Percentiles rank a stretch among this genome's conserved stretches.
Conservation (phyloP, 2,113 vertebrate genomes). For the Sinocyclocheilus grahami region DNA sequence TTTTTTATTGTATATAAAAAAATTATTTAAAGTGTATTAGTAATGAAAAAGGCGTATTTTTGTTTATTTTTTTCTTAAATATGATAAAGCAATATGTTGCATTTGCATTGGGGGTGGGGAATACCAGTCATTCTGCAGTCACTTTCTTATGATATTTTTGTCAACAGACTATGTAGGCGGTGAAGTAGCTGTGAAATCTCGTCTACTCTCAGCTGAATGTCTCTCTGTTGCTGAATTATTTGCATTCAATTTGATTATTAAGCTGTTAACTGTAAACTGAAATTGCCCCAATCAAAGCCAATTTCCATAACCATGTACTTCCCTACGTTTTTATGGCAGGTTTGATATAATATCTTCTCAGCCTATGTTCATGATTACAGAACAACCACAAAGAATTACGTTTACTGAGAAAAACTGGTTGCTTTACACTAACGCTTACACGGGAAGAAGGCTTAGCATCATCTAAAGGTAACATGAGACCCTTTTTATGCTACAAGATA, state of each 20-base stretch:
- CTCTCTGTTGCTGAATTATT: slow-evolving; percentile 49
- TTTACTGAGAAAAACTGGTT: background rate
- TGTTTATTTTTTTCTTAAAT: background rate
- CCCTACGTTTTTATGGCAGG: background rate
- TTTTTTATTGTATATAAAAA: background rate
- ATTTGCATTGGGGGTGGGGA: background rate
- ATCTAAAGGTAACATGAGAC: too few species aligned
- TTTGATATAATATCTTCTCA: background rate
- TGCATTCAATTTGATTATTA: slow-evolving; percentile 57
- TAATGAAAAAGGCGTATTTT: background rate
- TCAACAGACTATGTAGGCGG: background rate
- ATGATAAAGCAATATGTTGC: background rate
- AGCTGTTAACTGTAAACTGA: slow-evolving; percentile 47
- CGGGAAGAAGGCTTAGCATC: too few species aligned
- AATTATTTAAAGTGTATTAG: background rate
- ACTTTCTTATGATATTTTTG: slow-evolving; percentile 6
- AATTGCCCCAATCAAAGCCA: slow-evolving; percentile 42
- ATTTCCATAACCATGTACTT: background rate
- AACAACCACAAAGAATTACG: background rate
- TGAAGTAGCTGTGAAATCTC: background rate
- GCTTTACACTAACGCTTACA: background rate
- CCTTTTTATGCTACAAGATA: too few species aligned
- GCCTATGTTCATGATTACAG: background rate
- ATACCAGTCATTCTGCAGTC: background rate
- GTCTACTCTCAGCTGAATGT: background rate